Conservation (phyloP, 2,888 invertebrate genomes). For the Drepana falcataria region DNA sequence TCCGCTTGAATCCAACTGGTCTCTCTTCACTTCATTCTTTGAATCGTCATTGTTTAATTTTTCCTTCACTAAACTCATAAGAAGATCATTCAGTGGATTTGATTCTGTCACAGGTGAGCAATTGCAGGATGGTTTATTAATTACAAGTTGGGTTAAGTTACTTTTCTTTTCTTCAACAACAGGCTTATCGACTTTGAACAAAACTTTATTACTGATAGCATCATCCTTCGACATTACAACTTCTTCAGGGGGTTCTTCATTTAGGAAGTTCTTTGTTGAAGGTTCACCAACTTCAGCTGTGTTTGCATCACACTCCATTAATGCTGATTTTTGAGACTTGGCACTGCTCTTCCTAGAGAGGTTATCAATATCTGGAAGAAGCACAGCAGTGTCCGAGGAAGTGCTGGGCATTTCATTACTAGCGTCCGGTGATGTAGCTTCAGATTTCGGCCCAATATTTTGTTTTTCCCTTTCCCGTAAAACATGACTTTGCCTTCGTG, state of each 20-base stretch:
- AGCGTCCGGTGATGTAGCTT: slow-evolving; percentile 43
- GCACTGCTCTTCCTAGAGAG: slow-evolving; percentile 77
- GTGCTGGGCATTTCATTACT: slow-evolving; percentile 49
- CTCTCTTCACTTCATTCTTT: slow-evolving; percentile 80
- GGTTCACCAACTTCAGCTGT: slow-evolving; percentile 47
- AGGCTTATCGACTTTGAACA: slow-evolving; percentile 65
- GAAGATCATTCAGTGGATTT: slow-evolving; percentile 69
- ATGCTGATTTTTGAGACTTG: slow-evolving; percentile 75
- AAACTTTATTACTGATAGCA: slow-evolving; percentile 67
- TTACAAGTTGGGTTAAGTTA: slow-evolving; percentile 61
- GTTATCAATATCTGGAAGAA: slow-evolving; percentile 46
- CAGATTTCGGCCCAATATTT: slow-evolving; percentile 45
- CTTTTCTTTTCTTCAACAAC: slow-evolving; percentile 61
- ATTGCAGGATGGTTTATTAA: slow-evolving; percentile 66
- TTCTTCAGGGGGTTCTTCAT: slow-evolving; percentile 57
- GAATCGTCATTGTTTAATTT: slow-evolving; percentile 81
- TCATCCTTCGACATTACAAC: slow-evolving; percentile 67
- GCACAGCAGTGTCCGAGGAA: slow-evolving; percentile 29
- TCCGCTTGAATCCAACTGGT: slow-evolving; percentile 61
- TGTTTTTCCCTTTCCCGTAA: slow-evolving; percentile 87
- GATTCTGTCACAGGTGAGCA: slow-evolving; percentile 68
- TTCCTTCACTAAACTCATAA: slow-evolving; percentile 73
- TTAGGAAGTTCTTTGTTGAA: slow-evolving; percentile 61
- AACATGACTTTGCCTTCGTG: slow-evolving; percentile 93
- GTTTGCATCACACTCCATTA: slow-evolving; percentile 40